Percentiles rank a stretch among this genome's conserved stretches.
Conservation (phyloP, 2,113 vertebrate genomes). For the Grus americana region DNA sequence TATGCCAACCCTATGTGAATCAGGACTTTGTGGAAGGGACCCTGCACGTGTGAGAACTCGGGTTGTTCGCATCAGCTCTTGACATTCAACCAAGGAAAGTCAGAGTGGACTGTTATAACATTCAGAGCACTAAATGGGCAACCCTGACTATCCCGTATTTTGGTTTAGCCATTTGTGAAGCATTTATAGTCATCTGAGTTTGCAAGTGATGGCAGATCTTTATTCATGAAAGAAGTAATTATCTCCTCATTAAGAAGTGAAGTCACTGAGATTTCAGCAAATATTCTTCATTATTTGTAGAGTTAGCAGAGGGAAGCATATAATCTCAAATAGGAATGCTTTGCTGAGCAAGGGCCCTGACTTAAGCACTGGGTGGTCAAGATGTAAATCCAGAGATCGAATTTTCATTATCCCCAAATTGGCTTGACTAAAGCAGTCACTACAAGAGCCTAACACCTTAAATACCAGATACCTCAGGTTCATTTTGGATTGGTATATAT, state of each 20-base stretch:
- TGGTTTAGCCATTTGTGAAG: not conserved
- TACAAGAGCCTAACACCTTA: not conserved
- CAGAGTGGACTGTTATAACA: not conserved
- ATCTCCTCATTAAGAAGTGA: not conserved
- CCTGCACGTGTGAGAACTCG: fast-evolving
- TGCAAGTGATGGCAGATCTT: not conserved
- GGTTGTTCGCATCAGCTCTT: not conserved
- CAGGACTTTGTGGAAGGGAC: fast-evolving
- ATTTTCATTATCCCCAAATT: not conserved
- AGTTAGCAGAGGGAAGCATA: not conserved
- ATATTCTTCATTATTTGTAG: not conserved
- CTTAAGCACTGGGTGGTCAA: not conserved
- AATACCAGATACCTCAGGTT: not conserved
- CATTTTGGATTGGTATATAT: not conserved
- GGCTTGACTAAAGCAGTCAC: not conserved
- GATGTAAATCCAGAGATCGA: not conserved
- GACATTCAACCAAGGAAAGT: not conserved
- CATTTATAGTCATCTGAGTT: not conserved
- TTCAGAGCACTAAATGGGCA: not conserved
- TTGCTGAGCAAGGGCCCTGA: not conserved
- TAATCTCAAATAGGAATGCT: not conserved
- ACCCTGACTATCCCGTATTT: not conserved
- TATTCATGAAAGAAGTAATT: not conserved
- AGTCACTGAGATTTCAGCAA: not conserved
- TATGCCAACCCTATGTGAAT: fast-evolving